These are phyloP conservation scores for Platynereis dumerilii DNA, from an alignment of 2,888 invertebrate genomes.

Conservation along the genomic window DNA sequence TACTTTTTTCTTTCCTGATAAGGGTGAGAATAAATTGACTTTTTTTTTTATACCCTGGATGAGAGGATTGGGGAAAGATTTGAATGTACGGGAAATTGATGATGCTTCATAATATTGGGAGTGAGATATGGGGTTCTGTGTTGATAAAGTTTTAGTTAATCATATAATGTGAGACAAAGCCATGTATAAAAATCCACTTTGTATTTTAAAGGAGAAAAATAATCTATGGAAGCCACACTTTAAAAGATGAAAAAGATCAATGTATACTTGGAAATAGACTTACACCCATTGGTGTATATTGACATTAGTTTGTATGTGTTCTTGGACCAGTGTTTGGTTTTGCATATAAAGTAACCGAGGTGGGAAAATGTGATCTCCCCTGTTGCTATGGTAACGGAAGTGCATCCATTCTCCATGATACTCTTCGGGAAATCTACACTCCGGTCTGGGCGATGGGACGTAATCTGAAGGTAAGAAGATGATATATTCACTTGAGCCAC, in stretches of 20 bases:
- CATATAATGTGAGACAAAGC: too few relatives aligned
- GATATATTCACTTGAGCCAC: neutral
- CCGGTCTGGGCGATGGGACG: slow-evolving; percentile 27
- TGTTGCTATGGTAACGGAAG: slow-evolving; percentile 46
- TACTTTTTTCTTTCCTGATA: too few relatives aligned
- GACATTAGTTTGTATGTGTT: slow-evolving; percentile 52
- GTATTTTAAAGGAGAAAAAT: too few relatives aligned
- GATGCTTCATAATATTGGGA: too few relatives aligned
- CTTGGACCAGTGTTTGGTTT: slow-evolving; percentile 45
- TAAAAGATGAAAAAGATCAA: neutral
- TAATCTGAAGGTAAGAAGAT: slow-evolving; percentile 21
- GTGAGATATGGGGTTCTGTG: too few relatives aligned
- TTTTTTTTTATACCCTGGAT: too few relatives aligned
- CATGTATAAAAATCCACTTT: too few relatives aligned
- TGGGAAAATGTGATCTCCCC: slow-evolving; percentile 46
- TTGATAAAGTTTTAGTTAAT: too few relatives aligned
- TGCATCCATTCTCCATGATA: slow-evolving; percentile 53
- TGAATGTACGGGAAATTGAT: too few relatives aligned
- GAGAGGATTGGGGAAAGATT: too few relatives aligned
- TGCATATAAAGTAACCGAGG: slow-evolving; percentile 51
- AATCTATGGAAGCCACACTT: too few relatives aligned
- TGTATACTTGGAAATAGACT: slow-evolving; percentile 14
- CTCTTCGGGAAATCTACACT: slow-evolving; percentile 49
- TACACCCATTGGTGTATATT: slow-evolving; percentile 56
- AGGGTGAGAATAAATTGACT: too few relatives aligned